Evolutionary conservation across 2,888 invertebrate genomes (phyloP), one percentile per base, ranked within the genome.

Genomic region (Craniophora ligustri): DNA sequence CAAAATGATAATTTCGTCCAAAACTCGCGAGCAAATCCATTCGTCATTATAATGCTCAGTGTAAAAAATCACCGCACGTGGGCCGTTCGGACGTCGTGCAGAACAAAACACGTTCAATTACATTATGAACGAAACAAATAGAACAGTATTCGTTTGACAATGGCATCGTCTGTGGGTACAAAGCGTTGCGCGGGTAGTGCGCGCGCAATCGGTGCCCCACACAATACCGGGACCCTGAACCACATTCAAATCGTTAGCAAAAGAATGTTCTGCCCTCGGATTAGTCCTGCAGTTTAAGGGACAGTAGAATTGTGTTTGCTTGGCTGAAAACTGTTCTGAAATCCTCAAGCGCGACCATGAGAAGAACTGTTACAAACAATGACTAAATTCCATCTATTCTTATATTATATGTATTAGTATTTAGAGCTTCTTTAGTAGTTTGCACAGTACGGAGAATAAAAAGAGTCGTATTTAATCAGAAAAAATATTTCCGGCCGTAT

Each of bases 201-300:
- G 66, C 63, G 59, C 66, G 76, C 77, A 81, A 79, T 79, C 60
- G 59, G 42, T 56, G 69, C 62, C 67, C 67, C 59, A 75, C 67
- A 85, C 83, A 83, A 81, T 79, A 61, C 61, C 40, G 76, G 35
- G 84, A 78, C 86, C 85, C 78, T 85, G 86, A 86, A 67, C 84
- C 79, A 87, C 74, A 84, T 86, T 79, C 57, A 63, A 58, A 62
- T 72, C 70, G 73, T 73, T 74, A 75, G 57, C 57, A 36, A 68
- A 42, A 45, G 51, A 65, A 64, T 66, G 50, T 53, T 50, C 40
- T 45, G 55, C 59, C 41, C 46, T 64, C 58, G 56, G 41, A 66
- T 58, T 62, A 48, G 53, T 61, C 54, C 56, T 51, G 57, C 51
- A 10, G 11, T 36, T 46, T 47, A 50, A 50, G 46, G 40, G 42